A percentile compares a stretch with the other conserved stretches of the same genome.
Evolutionary conservation across 2,113 vertebrate species (phyloP).

Genomic region (Penelope pileata): DNA sequence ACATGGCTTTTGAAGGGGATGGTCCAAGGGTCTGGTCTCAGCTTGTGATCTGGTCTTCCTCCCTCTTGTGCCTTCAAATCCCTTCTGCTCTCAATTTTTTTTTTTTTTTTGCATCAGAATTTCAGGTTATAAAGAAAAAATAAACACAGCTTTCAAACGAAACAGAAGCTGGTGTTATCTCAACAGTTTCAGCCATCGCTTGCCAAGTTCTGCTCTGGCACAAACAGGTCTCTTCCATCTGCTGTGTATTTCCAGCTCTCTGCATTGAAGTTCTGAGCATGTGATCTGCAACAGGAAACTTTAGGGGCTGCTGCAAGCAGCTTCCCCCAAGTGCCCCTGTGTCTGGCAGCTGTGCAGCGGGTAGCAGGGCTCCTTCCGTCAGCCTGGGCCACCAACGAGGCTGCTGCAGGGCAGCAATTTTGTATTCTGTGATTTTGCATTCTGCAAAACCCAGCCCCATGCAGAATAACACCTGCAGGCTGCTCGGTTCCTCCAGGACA

Average conservation of each 20-base stretch:
- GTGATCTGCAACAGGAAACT: background rate
- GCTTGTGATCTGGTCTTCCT: background rate
- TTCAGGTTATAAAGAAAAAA: slow-evolving; percentile 7
- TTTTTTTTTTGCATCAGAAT: background rate
- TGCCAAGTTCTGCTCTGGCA: slow-evolving; percentile 61
- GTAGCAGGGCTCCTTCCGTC: background rate
- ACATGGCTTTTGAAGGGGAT: accelerated
- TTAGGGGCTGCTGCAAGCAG: background rate
- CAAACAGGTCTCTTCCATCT: slow-evolving; percentile 18
- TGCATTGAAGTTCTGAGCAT: background rate
- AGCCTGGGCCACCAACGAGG: background rate
- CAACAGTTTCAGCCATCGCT: background rate
- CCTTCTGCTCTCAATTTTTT: background rate
- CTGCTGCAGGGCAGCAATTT: too few relatives aligned
- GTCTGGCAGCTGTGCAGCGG: background rate
- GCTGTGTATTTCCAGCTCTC: slow-evolving; percentile 23
- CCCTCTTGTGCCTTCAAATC: background rate
- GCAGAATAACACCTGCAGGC: background rate
- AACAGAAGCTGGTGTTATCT: slow-evolving; percentile 22
- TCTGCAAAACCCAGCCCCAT: background rate
- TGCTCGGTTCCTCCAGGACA: background rate
- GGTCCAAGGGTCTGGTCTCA: background rate
- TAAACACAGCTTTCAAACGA: background rate
- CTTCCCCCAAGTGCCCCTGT: background rate
- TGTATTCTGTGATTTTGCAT: too few relatives aligned